Base-by-base conservation (phyloP, 2,888 invertebrate genomes). In the Clostera curtula region DNA sequence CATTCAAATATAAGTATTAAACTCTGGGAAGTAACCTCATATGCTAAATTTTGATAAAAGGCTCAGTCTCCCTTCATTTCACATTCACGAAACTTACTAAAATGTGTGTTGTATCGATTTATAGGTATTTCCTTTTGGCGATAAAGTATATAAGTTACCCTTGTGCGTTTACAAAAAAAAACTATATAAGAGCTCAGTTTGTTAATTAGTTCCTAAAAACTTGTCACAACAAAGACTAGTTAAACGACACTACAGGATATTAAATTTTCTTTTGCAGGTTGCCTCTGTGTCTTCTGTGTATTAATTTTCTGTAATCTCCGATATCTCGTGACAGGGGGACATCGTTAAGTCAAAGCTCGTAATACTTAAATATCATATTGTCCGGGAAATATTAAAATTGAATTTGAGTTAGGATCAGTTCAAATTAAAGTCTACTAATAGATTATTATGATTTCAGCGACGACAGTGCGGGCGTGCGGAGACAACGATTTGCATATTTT, bases 381-480 rank as follows among this genome's bases (percentile, higher is more conserved):
- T 18, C 7, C 3, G n/a, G 6, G 2, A 11, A 24, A 18, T 11
- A 16, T 27, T 12, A 9, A 24, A 21, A 13, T 18, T 0, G 12
- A 25, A 15, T 13, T 6, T 22, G 18, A 18, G 17, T 26, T 12
- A 5, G 23, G 16, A 24, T 12, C 10, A 12, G n/a, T 38, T 24
- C 23, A 31, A 43, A 45, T 34, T 36, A 40, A 54, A 51, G 46
- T 38, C 51, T 50, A 61, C 58, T 63, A 67, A 67, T 58, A 27
- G 22, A 41, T 39, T 44, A 49, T 63, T 70, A 65, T 65, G 39
- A 47, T 70, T 70, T 61, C 69, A 70, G 69, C 60, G 22, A 43
- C 31, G n/a, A n/a, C 55, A 41, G 38, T 45, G 36, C 45, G 46
- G 56, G 49, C 38, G 34, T 48, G 44, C 39, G 49, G 54, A 39